Conservation (phyloP, 2,888 invertebrate species). For the Drosophila trichaetosa region DNA sequence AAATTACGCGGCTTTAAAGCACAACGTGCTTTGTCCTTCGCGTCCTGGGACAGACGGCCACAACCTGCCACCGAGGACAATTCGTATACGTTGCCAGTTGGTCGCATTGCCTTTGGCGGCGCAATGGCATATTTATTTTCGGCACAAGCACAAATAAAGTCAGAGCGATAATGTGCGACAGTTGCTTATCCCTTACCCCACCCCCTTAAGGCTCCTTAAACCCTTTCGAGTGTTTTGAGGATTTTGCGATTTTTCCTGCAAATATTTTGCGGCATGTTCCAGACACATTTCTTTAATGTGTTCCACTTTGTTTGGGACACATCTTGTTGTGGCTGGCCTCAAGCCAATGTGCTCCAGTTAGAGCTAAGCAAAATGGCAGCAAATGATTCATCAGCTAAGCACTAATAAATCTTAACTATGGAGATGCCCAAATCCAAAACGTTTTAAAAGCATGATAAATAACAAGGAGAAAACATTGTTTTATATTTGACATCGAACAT, state of each 20-base stretch:
- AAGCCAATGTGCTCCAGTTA: constrained; percentile 13
- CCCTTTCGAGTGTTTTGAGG: constrained; percentile 25
- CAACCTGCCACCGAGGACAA: constrained; percentile 33
- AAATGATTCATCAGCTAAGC: constrained; percentile 20
- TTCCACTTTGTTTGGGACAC: constrained; percentile 15
- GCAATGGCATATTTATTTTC: constrained; percentile 72
- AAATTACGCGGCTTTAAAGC: constrained; percentile 76
- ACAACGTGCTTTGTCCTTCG: constrained; percentile 47
- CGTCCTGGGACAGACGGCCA: constrained; percentile 15
- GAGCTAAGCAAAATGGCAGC: not conserved
- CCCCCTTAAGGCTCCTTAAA: constrained; percentile 6
- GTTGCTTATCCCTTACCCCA: constrained; percentile 48
- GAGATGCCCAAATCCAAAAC: not conserved
- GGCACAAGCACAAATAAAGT: constrained; percentile 49
- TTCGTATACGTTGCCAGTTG: constrained; percentile 35
- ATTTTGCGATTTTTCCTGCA: constrained; percentile 11
- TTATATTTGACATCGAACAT: not conserved
- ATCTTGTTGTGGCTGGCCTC: constrained; percentile 28
- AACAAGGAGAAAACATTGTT: not conserved
- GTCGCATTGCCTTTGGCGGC: constrained; percentile 44
- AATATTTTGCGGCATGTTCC: constrained; percentile 41
- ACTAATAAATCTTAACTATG: not conserved
- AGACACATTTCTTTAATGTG: constrained; percentile 57
- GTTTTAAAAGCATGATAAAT: not conserved
- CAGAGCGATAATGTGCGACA: constrained; percentile 64